These are phyloP conservation scores for Dendronephthya gigantea DNA, from an alignment of 64 coral and sea anemone genomes.

Conservation along the genomic window DNA sequence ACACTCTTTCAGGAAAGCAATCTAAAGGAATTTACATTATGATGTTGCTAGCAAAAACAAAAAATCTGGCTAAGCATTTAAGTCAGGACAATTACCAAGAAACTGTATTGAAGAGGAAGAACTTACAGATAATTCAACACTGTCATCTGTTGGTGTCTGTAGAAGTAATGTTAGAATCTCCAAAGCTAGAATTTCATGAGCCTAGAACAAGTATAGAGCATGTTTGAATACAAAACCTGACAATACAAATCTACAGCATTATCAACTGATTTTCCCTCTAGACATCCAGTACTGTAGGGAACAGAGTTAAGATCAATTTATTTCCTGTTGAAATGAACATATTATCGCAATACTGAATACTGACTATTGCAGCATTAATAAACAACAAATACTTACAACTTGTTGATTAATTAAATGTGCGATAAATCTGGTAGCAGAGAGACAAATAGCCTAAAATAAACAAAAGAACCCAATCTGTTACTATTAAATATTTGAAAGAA, in stretches of 20 bases:
- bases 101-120: background rate
- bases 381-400: conserved; percentile 59
- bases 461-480: background rate
- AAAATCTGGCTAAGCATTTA: background rate
- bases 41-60: background rate
- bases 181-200: conserved; percentile 87
- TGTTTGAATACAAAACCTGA: background rate
- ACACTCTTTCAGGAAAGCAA: conserved; percentile 93
- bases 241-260: background rate
- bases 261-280: background rate
- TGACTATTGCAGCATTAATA: background rate
- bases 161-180: conserved; percentile 74
- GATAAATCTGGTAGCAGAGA: conserved; percentile 76
- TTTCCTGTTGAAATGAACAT: background rate
- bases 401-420: conserved; percentile 95
- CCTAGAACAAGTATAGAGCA: conserved; percentile 30
- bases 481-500: too few relatives aligned
- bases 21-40: conserved; percentile 32
- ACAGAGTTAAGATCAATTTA: too few relatives aligned
- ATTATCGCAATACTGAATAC: background rate
- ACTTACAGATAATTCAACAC: conserved; percentile 96
- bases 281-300: too few relatives aligned
- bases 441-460: conserved; percentile 54
- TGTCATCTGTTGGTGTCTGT: conserved; percentile 97
- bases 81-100: background rate